Evolutionary conservation across 1,140 invertebrate species (phyloP).

Genomic region (Vanessa atalanta): DNA sequence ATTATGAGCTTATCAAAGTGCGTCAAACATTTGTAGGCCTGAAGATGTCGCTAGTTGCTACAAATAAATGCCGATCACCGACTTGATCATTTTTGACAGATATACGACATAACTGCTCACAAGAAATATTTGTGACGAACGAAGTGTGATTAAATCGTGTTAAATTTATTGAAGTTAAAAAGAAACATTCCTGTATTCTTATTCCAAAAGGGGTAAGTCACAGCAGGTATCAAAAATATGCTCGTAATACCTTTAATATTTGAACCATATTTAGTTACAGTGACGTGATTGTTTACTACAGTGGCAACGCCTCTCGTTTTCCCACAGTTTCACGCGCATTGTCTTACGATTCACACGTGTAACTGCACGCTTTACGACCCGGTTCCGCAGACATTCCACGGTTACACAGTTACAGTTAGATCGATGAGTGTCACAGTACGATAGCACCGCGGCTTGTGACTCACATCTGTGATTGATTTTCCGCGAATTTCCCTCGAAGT

Average conservation of each 20-base stretch:
- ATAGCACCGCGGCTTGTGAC: conserved; percentile 19
- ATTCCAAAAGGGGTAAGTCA: conserved; percentile 56
- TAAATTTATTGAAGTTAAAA: conserved; percentile 40
- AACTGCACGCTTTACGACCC: conserved; percentile 49
- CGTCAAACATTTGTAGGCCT: neutral
- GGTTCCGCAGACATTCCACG: conserved; percentile 19
- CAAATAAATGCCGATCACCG: conserved; percentile 16
- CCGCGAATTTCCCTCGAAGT: conserved; percentile 27
- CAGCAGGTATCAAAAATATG: conserved; percentile 35
- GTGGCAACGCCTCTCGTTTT: conserved; percentile 79
- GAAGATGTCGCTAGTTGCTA: conserved; percentile 13
- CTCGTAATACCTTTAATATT: conserved; percentile 37
- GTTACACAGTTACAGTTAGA: conserved; percentile 37
- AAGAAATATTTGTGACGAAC: conserved; percentile 46
- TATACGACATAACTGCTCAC: conserved; percentile 27
- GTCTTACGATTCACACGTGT: conserved; percentile 70
- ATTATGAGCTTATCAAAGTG: neutral
- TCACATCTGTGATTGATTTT: conserved; percentile 52
- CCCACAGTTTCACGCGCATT: conserved; percentile 76
- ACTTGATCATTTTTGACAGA: conserved; percentile 29
- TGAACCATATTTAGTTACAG: conserved; percentile 63
- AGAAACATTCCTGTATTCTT: conserved; percentile 39
- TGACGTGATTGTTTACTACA: conserved; percentile 80
- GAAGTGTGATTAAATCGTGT: conserved; percentile 55
- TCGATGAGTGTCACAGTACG: conserved; percentile 13